These are phyloP conservation scores for Grantiella picta DNA, from an alignment of 2,113 vertebrate genomes.

Conservation along the genomic window DNA sequence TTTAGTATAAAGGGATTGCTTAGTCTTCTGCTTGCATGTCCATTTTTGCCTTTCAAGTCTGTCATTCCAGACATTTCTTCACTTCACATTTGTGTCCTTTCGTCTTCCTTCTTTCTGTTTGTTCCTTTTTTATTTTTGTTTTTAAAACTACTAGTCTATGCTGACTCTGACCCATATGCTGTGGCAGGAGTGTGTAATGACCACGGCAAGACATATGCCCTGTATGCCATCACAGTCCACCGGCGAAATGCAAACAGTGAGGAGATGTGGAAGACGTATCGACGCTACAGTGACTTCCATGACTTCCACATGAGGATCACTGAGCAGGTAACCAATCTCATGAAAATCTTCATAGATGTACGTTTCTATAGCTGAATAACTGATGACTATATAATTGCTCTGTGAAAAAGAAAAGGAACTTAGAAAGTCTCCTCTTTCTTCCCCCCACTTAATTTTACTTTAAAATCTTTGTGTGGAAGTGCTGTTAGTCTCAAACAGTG, in stretches of 20 bases:
- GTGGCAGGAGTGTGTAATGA: conserved; percentile 98
- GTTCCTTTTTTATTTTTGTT: conserved; percentile 61
- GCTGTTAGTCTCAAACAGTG: neutral
- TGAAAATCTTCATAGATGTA: neutral
- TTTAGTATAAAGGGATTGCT: neutral
- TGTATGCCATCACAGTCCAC: conserved; percentile 94
- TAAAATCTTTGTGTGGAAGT: neutral
- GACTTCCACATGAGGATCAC: conserved; percentile 99
- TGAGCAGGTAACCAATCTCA: conserved; percentile 81
- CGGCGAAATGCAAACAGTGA: conserved; percentile 82
- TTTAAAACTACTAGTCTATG: conserved; percentile 81
- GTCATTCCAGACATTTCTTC: conserved; percentile 70
- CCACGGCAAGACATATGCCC: conserved; percentile 95
- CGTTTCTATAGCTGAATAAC: rapidly evolving
- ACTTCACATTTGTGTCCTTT: conserved; percentile 73
- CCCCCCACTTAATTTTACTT: neutral
- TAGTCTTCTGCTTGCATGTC: conserved; percentile 43
- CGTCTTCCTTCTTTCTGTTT: conserved; percentile 72
- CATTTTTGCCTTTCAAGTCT: conserved; percentile 62
- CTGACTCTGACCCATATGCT: conserved; percentile 89
- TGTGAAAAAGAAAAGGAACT: neutral
- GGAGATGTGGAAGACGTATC: conserved; percentile 95
- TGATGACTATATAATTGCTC: neutral
- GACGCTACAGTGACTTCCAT: conserved; percentile 97
- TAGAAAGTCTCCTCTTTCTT: rapidly evolving